Evolutionary conservation across 2,888 invertebrate genomes (phyloP), one percentile per base, ranked within the genome.

Genomic region (Hipparchia semele): DNA sequence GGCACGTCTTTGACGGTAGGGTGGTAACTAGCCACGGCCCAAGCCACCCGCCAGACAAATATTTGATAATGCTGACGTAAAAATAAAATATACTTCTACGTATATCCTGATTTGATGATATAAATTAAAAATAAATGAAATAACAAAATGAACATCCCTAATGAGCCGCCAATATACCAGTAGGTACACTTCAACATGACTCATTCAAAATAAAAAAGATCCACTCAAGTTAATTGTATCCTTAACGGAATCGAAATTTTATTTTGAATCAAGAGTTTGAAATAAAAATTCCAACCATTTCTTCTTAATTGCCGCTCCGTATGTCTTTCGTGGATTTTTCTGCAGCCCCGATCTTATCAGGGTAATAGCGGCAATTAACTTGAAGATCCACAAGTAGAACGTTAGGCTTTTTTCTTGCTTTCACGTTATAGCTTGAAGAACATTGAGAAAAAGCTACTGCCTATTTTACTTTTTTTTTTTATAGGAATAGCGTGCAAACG

Each of bases 351-450:
- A 67, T 56, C n/a, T 56, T 67, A 58, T 67, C 67, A 56, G 67
- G 10, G 45, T 67, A 67, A 67, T 67, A 39, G 56, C 67, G 45
- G 45, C 67, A 67, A 67, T 67, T 67, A 67, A 58, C 67, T 67
- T 56, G 56, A 67, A 53, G 45, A 58, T 56, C 9, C 56, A 39
- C 13, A 9, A 65, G 51, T 65, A 10, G n/a, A 13, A 65, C 7
- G 54, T 46, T 9, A 46, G 10, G 7, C 62, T 12, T 54, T 45
- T 67, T 67, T 23, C 23, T 46, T 33, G 6, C 5, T 53, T 33
- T 12, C 53, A 8, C n/a, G 9, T 9, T 49, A 49, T 9, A 23
- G 8, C 3, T 13, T 6, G 2, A 13, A 46, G 12, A 49, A 46
- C 13, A 2, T 45, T 13, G 13, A 49, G 13, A 46, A 2, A n/a